Evolutionary conservation across 30 jellyfish, hydroid and myxozoan species (phyloP), one percentile per base, ranked within the genome.

Genomic region (Turritopsis dohrnii): DNA sequence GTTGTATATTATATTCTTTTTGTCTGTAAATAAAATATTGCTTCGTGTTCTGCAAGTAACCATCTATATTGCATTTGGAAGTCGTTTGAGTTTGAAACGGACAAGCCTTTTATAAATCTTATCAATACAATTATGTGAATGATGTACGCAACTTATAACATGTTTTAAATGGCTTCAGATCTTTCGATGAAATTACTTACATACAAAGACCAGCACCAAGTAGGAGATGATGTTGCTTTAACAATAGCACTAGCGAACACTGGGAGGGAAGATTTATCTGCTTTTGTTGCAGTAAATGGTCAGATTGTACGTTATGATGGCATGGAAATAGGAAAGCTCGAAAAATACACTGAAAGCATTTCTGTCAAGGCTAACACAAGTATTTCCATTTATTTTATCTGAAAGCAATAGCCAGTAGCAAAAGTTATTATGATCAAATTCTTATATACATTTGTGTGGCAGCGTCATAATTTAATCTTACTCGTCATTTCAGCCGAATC

Each of bases 231-330:
- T 79, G 79, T 93, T 21, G 71, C 29, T 1, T 81, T 93, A 60
- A 81, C 65, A 7, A 80, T 88, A 20, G 54, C 21, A 71, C 28
- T 93, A 71, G 89, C 75, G 74, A 93, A 93, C 88, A 79, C 89
- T 0, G 87, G 87, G 41, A 52, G 29, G 18, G 54, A 85, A 82
- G 89, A 73, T 5, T 28, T 82, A 28, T 74, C 75, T 23, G 81
- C 84, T 31, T 65, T 69, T 29, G 54, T 93, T 66, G 31, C 79
- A 29, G 28, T 93, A 26, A 90, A 87, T 0, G 96, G 96, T n/a
- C 83, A 71, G 23, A 72, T 93, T 9, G 91, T 85, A 8, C 89
- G 96, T 1, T 93, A 93, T 82, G 87, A 89, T 76, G 98, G 96
- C 7, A 94, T 93, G 66, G 79, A 88, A 27, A 84, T 65, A 76